Conservation (phyloP, 2,797 vertebrate genomes). For the Petrocephalus sullivani region DNA sequence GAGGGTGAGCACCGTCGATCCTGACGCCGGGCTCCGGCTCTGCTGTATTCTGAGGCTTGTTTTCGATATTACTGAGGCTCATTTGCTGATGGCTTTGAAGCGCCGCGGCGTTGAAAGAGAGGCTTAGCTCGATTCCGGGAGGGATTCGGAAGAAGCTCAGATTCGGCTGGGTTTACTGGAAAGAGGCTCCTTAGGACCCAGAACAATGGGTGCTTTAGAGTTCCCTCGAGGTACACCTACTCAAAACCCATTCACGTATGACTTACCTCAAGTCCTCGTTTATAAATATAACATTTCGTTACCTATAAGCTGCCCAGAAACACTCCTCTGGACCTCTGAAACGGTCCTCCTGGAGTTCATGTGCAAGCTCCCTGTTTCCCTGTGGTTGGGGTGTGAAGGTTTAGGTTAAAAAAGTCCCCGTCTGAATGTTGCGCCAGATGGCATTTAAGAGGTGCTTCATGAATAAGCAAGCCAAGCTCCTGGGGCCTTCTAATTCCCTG, state of each 20-base stretch:
- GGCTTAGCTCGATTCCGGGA: constrained; percentile 3
- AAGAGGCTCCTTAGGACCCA: constrained; percentile 52
- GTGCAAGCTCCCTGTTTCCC: neutral
- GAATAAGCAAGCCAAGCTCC: constrained; percentile 11
- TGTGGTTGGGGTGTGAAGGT: constrained; percentile 20
- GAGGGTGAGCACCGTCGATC: neutral
- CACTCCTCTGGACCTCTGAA: neutral
- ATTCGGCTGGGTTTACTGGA: constrained; percentile 54
- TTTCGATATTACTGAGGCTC: neutral
- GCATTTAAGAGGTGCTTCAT: constrained; percentile 37
- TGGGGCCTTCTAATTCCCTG: neutral
- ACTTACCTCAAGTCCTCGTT: neutral
- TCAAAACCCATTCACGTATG: neutral
- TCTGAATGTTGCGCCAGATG: constrained; percentile 45
- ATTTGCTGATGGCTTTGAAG: neutral
- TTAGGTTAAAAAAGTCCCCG: constrained; percentile 11
- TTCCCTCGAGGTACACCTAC: constrained; percentile 25
- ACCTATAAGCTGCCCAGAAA: neutral
- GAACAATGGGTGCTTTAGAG: constrained; percentile 60
- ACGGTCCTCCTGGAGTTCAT: neutral
- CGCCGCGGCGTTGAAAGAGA: neutral
- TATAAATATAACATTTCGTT: neutral
- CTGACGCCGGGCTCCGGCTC: neutral
- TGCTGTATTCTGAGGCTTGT: neutral
- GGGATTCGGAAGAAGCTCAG: constrained; percentile 55